These are phyloP conservation scores for Diachasma alloeum DNA, from an alignment of 1,140 invertebrate genomes.

Conservation along the genomic window DNA sequence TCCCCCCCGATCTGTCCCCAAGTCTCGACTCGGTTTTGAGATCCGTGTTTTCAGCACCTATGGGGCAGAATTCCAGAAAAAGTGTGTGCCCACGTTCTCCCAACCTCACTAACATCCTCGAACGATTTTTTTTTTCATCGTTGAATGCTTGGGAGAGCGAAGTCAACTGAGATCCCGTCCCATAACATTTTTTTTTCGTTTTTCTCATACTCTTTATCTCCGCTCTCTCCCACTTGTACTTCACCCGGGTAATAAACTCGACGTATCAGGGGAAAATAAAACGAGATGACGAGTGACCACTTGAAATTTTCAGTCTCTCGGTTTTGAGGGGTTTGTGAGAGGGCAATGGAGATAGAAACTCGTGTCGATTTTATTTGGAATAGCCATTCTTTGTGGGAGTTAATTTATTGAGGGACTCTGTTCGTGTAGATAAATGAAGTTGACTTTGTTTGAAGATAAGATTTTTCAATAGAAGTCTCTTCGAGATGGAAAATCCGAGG, in stretches of 20 bases:
- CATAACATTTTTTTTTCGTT: background rate
- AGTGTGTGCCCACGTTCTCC: background rate
- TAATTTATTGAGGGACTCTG: background rate
- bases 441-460: too few relatives aligned
- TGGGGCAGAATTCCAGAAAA: background rate
- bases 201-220: background rate
- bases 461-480: too few relatives aligned
- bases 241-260: constrained; percentile 14
- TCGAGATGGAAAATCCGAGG: too few relatives aligned
- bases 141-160: background rate
- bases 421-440: background rate
- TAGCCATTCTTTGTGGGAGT: too few relatives aligned
- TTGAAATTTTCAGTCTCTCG: constrained; percentile 4
- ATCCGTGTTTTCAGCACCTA: constrained; percentile 30
- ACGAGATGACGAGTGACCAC: background rate
- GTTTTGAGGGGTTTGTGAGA: background rate
- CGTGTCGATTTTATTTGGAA: too few relatives aligned
- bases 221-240: background rate
- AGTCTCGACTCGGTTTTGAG: constrained; percentile 29
- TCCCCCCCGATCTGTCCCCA: constrained; percentile 30
- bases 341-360: background rate
- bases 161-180: background rate
- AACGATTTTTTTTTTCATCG: background rate
- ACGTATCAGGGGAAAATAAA: background rate
- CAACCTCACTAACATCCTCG: background rate